Percentiles rank a stretch among this genome's conserved stretches.
phyloP scores from a whole-genome alignment of 2,113 vertebrate genomes.

The Ptilonorhynchus violaceus region DNA sequence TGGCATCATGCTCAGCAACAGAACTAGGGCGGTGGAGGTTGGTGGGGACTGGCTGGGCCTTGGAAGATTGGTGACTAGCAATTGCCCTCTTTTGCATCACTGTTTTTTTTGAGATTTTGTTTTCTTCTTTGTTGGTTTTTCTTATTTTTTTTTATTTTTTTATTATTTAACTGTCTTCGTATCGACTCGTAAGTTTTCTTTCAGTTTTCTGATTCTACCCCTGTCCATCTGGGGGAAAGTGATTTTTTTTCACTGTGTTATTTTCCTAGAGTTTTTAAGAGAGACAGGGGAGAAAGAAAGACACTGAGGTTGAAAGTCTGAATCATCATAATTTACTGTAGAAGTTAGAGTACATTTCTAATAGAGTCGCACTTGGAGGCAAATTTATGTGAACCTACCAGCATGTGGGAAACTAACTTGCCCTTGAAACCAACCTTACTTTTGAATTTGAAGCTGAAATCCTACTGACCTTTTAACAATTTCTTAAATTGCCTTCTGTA shows the following conservation, averaged over 20 bases:
- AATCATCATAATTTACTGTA: neutral
- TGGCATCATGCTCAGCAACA: neutral
- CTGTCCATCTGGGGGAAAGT: neutral
- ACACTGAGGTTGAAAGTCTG: neutral
- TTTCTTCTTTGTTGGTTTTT: neutral
- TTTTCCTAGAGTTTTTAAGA: neutral
- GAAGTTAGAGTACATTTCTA: neutral
- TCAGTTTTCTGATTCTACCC: neutral
- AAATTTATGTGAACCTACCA: neutral
- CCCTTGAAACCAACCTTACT: neutral
- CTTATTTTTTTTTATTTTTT: accelerated
- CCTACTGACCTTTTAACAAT: neutral
- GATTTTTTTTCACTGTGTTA: neutral
- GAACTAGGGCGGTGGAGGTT: accelerated
- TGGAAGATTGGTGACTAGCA: neutral
- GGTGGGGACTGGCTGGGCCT: neutral
- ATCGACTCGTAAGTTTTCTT: neutral
- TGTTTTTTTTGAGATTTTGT: neutral
- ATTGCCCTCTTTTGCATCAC: neutral
- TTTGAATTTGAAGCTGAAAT: neutral
- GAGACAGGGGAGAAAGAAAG: neutral
- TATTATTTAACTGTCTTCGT: neutral
- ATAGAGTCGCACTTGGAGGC: neutral
- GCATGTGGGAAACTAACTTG: neutral
- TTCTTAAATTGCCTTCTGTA: neutral